These are phyloP conservation scores for Mylabris phalerata DNA, from an alignment of 1,140 invertebrate genomes.

Conservation along the genomic window DNA sequence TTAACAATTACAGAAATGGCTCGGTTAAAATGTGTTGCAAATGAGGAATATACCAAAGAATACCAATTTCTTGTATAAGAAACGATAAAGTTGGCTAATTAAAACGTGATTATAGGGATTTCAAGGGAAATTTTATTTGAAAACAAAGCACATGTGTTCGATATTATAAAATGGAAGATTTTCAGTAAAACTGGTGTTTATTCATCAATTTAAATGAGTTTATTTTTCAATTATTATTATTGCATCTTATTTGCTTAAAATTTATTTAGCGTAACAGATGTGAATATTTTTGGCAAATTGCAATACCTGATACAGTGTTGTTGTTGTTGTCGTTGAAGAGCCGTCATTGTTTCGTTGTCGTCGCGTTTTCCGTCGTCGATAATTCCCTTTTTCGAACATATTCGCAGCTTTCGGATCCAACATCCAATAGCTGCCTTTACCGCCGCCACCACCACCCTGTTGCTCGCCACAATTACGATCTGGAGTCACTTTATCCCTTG, in stretches of 20 bases:
- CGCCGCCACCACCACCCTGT: constrained; percentile 61
- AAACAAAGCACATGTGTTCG: too few relatives aligned
- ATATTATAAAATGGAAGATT: neutral
- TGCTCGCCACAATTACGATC: constrained; percentile 42
- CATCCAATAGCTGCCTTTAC: constrained; percentile 55
- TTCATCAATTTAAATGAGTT: neutral
- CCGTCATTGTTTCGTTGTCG: constrained; percentile 40
- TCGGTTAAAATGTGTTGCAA: too few relatives aligned
- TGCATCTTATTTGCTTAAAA: neutral
- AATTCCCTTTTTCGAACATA: constrained; percentile 90
- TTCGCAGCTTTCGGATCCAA: constrained; percentile 75
- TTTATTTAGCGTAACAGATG: too few relatives aligned
- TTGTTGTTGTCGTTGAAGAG: neutral
- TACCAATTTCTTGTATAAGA: too few relatives aligned
- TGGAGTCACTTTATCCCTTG: constrained; percentile 65
- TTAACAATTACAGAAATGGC: too few relatives aligned
- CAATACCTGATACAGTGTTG: constrained; percentile 21
- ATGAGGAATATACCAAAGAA: too few relatives aligned
- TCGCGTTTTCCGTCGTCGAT: constrained; percentile 56
- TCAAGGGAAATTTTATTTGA: too few relatives aligned
- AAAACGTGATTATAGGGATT: too few relatives aligned
- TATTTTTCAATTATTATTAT: neutral
- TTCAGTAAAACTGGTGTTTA: constrained; percentile 1
- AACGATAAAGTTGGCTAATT: too few relatives aligned
- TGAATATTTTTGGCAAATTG: neutral